A percentile compares a stretch with the other conserved stretches of the same genome.
These are phyloP conservation scores for Otocyon megalotis DNA, from an alignment of 2,113 vertebrate genomes.

Conservation along the genomic window DNA sequence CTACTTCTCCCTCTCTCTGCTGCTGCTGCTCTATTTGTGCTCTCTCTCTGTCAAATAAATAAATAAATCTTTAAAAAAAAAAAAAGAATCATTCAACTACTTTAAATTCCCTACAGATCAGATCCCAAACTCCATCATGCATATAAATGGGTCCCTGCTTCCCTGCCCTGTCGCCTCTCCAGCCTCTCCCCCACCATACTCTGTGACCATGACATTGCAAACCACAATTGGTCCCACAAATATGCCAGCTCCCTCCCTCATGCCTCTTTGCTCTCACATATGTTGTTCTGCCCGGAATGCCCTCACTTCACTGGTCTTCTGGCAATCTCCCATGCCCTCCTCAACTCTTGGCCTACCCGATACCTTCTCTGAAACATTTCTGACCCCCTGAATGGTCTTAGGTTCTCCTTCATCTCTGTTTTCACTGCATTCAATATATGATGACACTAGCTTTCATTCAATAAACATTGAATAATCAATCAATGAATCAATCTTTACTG, in stretches of 20 bases:
- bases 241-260: neutral
- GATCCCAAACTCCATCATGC: neutral
- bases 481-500: neutral
- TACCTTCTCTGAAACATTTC: neutral
- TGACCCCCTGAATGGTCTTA: neutral
- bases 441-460: neutral
- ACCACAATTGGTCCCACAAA: neutral
- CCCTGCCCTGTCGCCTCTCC: neutral
- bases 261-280: neutral
- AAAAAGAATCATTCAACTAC: neutral
- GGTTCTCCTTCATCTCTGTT: neutral
- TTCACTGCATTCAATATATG: neutral
- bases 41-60: no score
- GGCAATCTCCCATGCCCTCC: neutral
- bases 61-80: no score
- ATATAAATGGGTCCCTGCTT: neutral
- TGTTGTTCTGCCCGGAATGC: neutral
- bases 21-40: no score
- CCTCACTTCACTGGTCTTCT: neutral
- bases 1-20: no score
- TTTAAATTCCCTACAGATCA: neutral
- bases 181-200: neutral
- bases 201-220: neutral
- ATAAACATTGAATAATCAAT: neutral
- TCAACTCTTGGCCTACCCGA: neutral